These are phyloP conservation scores for Coremacera marginata DNA, from an alignment of 2,888 invertebrate species.

Conservation along the genomic window DNA sequence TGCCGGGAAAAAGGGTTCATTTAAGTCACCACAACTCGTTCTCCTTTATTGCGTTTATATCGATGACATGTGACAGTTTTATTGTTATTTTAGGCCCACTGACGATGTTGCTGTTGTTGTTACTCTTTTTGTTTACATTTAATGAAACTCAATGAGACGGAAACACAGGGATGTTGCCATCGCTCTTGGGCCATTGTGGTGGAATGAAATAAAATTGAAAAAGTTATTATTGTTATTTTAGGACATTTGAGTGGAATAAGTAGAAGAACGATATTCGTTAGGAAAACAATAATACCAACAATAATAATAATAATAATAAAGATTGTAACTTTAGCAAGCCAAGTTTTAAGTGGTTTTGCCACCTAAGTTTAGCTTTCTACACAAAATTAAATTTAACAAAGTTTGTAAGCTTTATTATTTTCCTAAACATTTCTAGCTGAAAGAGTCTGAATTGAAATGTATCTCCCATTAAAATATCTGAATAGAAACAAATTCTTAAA, in stretches of 20 bases:
- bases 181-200: background rate
- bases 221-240: conserved; percentile 2
- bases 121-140: background rate
- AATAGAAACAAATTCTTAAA: too few relatives aligned
- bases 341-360: too few relatives aligned
- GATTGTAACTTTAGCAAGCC: too few relatives aligned
- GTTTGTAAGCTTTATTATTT: too few relatives aligned
- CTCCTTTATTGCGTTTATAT: background rate
- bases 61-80: conserved; percentile 34
- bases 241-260: background rate
- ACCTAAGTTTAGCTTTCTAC: too few relatives aligned
- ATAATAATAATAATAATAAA: too few relatives aligned
- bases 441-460: too few relatives aligned
- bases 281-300: background rate
- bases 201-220: background rate
- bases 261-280: background rate
- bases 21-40: background rate
- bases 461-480: too few relatives aligned
- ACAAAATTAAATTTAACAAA: too few relatives aligned
- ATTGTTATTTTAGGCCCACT: conserved; percentile 19
- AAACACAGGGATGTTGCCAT: background rate
- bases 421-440: too few relatives aligned
- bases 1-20: conserved; percentile 22
- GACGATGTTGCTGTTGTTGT: background rate
- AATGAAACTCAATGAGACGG: conserved; percentile 24